Percentiles rank a stretch among this genome's conserved stretches.
phyloP scores from a whole-genome alignment of 2,113 vertebrate species.

The Lampris incognitus region DNA sequence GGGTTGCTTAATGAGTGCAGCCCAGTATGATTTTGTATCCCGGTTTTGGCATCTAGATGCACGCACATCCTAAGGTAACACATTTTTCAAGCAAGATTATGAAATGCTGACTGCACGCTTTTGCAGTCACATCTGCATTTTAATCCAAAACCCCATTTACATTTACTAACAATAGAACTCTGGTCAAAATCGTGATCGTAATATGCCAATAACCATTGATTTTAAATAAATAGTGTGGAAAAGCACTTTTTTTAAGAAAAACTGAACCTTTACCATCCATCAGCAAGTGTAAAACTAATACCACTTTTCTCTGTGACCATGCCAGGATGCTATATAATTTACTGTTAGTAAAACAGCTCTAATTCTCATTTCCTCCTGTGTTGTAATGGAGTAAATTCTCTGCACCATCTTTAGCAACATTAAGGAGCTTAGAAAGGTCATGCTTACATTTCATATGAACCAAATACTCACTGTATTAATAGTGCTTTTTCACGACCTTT shows the following conservation, averaged over 20 bases:
- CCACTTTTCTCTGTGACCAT: constrained; percentile 62
- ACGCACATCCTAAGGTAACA: constrained; percentile 27
- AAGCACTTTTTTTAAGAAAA: constrained; percentile 18
- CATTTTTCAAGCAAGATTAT: constrained; percentile 70
- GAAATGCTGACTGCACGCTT: constrained; percentile 65
- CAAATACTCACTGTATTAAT: constrained; percentile 44
- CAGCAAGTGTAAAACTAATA: constrained; percentile 16
- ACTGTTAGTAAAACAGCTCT: constrained; percentile 55
- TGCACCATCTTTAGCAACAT: constrained; percentile 72
- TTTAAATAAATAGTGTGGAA: constrained; percentile 52
- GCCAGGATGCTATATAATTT: constrained; percentile 53
- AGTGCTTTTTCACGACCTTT: constrained; percentile 50
- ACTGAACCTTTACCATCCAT: neutral
- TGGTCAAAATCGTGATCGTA: constrained; percentile 57
- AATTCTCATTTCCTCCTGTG: constrained; percentile 49
- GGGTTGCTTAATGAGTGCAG: constrained; percentile 8
- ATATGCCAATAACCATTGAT: constrained; percentile 39
- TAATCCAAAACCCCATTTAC: constrained; percentile 67
- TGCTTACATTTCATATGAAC: constrained; percentile 69
- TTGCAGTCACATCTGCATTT: constrained; percentile 68
- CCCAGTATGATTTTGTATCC: constrained; percentile 40
- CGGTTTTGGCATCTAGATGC: constrained; percentile 41
- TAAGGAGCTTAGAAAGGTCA: constrained; percentile 70
- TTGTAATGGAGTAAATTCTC: constrained; percentile 67
- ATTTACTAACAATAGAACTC: constrained; percentile 68